These are phyloP conservation scores for Ctena decussata DNA, from an alignment of 2,888 invertebrate species.

Conservation along the genomic window DNA sequence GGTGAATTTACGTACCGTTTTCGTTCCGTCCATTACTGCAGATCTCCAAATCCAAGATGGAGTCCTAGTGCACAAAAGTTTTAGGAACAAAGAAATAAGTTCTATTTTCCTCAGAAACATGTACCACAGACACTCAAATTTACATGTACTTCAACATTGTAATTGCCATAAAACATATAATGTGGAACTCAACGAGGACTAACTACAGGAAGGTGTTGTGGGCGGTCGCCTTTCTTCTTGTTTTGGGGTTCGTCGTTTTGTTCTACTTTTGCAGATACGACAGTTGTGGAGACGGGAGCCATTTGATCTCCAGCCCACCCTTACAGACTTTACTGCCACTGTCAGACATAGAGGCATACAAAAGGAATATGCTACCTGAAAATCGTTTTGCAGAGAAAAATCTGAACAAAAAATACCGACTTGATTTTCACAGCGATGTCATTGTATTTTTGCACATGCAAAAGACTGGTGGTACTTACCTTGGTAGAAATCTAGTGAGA, in stretches of 20 bases:
- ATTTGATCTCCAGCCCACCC: neutral
- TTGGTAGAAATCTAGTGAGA: conserved; percentile 98
- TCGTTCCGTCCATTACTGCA: too few species aligned
- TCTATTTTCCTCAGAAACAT: too few species aligned
- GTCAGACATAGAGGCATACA: conserved; percentile 46
- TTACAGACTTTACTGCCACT: neutral
- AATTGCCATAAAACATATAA: neutral
- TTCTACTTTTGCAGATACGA: conserved; percentile 24
- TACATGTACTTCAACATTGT: too few species aligned
- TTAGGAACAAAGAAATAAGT: too few species aligned
- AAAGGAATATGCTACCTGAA: conserved; percentile 49
- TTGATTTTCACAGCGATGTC: conserved; percentile 92
- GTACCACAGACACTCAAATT: too few species aligned
- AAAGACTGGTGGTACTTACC: conserved; percentile 99
- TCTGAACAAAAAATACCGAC: conserved; percentile 91
- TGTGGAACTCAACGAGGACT: neutral
- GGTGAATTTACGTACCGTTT: too few species aligned
- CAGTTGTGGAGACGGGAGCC: neutral
- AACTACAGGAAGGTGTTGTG: neutral
- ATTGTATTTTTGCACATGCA: conserved; percentile 99
- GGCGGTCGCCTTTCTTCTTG: neutral
- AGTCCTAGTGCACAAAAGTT: too few species aligned
- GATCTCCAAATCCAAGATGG: too few species aligned
- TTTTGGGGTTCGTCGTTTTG: conserved; percentile 26
- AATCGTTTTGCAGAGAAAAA: conserved; percentile 43